Evolutionary conservation across 1,140 invertebrate genomes (phyloP).

Genomic region (Calephelis nemesis): DNA sequence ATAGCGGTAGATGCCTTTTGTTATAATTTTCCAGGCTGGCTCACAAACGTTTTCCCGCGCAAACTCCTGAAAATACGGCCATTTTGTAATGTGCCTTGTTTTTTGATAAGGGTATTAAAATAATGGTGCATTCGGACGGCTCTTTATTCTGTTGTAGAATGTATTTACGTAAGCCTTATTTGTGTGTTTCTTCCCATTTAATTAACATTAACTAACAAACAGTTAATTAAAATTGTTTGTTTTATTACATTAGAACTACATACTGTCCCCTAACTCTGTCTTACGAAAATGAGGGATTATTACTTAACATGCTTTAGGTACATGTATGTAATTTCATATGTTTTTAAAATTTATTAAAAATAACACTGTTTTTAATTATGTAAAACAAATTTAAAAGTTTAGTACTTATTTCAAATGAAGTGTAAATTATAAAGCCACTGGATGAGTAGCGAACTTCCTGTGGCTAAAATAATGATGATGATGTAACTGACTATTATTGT

Average conservation of each 20-base stretch:
- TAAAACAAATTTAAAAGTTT: too few relatives aligned
- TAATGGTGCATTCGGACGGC: slow-evolving; percentile 65
- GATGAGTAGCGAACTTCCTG: too few relatives aligned
- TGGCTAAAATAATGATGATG: too few relatives aligned
- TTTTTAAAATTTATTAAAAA: too few relatives aligned
- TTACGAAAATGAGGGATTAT: neutral
- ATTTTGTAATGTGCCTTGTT: slow-evolving; percentile 77
- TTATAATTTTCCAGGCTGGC: slow-evolving; percentile 78
- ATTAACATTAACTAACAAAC: slow-evolving; percentile 61
- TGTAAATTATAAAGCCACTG: too few relatives aligned
- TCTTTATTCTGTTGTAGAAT: slow-evolving; percentile 57
- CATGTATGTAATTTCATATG: too few relatives aligned
- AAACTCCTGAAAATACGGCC: slow-evolving; percentile 73
- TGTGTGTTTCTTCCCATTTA: slow-evolving; percentile 66
- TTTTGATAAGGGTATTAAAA: slow-evolving; percentile 79
- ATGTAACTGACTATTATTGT: too few relatives aligned
- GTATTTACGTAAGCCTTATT: slow-evolving; percentile 57
- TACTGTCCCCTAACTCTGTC: neutral
- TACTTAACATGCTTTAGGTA: neutral
- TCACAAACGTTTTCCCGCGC: slow-evolving; percentile 69
- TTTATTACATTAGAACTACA: slow-evolving; percentile 5
- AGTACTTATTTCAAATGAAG: too few relatives aligned
- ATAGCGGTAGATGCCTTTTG: slow-evolving; percentile 79
- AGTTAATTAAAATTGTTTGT: slow-evolving; percentile 16
- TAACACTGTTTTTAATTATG: too few relatives aligned